phyloP scores from a whole-genome alignment of 1,140 invertebrate genomes.

The Micrasema minimum region DNA sequence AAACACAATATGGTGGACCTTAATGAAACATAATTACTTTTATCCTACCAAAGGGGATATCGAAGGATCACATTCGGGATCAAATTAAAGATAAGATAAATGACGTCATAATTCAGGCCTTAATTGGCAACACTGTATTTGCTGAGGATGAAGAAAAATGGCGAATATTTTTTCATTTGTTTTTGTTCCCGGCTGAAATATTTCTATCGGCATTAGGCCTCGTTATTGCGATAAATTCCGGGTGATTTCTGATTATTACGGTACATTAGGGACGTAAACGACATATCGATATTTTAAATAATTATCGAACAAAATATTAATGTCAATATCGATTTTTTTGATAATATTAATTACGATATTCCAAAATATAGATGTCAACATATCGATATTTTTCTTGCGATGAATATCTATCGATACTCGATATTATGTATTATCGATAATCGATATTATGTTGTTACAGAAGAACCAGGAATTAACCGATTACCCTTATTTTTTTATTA shows the following conservation, averaged over 20 bases:
- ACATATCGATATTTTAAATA: too few relatives aligned
- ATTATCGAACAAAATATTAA: not conserved
- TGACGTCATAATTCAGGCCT: conserved; percentile 10
- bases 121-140: conserved; percentile 18
- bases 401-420: not conserved
- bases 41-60: conserved; percentile 11
- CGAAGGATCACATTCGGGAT: conserved; percentile 18
- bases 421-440: too few relatives aligned
- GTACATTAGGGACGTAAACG: not conserved
- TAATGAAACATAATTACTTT: not conserved
- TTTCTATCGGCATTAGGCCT: not conserved
- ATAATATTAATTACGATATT: not conserved
- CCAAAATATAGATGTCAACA: not conserved
- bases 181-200: not conserved
- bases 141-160: conserved; percentile 4
- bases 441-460: too few relatives aligned
- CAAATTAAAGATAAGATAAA: conserved; percentile 28
- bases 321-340: not conserved
- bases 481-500: too few relatives aligned
- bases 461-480: too few relatives aligned
- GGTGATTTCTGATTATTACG: not conserved
- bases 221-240: conserved; percentile 10
- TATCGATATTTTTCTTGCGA: not conserved
- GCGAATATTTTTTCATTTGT: not conserved
- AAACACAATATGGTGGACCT: not conserved